Evolutionary conservation across 2,888 invertebrate species (phyloP).

Genomic region (Heliconius erato): DNA sequence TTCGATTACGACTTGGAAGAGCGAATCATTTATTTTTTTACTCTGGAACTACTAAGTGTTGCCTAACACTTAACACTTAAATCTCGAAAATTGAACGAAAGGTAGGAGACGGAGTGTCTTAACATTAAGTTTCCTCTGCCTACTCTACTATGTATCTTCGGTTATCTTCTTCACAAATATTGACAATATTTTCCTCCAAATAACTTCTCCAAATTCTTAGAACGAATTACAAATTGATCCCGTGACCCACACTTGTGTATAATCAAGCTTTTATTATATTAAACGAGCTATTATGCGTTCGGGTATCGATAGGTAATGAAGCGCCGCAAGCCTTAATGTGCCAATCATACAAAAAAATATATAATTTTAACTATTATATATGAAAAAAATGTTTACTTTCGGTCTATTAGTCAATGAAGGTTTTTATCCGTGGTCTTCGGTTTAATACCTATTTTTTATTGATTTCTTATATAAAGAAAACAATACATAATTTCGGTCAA

Average conservation of each 20-base stretch:
- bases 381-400: background rate
- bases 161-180: background rate
- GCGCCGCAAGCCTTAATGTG: constrained; percentile 20
- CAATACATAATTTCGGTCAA: background rate
- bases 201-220: constrained; percentile 14
- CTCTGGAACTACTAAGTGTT: too few species aligned
- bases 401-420: background rate
- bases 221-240: constrained; percentile 16
- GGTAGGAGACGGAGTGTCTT: too few species aligned
- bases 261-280: constrained; percentile 28
- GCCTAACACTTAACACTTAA: too few species aligned
- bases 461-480: background rate
- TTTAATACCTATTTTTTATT: background rate
- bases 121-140: too few species aligned
- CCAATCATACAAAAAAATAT: constrained; percentile 19
- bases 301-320: constrained; percentile 19
- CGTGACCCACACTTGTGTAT: constrained; percentile 18
- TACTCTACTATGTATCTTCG: background rate
- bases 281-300: constrained; percentile 27
- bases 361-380: constrained; percentile 4
- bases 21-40: too few species aligned
- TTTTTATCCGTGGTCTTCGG: background rate
- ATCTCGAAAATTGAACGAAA: too few species aligned
- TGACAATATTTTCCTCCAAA: background rate
- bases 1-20: too few species aligned